Base-by-base conservation (phyloP, 1,140 invertebrate species). In the Bathynomus jamesi region DNA sequence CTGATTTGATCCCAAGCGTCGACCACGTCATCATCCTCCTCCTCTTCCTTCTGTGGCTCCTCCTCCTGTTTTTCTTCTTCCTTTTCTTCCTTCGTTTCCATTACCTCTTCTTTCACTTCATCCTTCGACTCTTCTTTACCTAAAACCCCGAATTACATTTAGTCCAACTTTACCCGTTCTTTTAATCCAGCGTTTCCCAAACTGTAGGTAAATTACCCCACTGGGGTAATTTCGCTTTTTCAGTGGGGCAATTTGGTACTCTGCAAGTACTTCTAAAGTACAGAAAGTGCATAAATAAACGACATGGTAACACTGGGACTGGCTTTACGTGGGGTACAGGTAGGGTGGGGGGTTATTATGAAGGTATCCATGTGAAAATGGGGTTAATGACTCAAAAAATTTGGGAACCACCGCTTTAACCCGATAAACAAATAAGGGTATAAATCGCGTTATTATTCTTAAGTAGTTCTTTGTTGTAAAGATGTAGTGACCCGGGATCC, bases 81-180 rank as follows among this genome's bases (percentile, higher is more conserved):
- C n/a, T n/a, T n/a, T n/a, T 32, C 8, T 46, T 27, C 27, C n/a
- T 4, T 5, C 65, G 65, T 28, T 67, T 67, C 28, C 25, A 46
- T 11, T 46, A 8, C 11, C 65, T 67, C 4, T 4, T 67, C 65
- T 28, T 61, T 21, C 4, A 61, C 62, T 25, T 60, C 40, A 10
- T 61, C 67, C 27, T 62, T 53, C 13, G 46, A 28, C 21, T 73
- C 71, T 5, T 67, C 32, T 32, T 67, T 65, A 66, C 62, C 31
- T 69, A n/a, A n/a, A 30, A 28, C 31, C 0, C n/a, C 28, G 21
- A 67, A 67, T 4, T 10, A 67, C 24, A 69, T 10, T 1, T 11
- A 68, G 40, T 30, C 40, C n/a, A 61, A 25, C 21, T 11, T 21
- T 7, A 25, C 27, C 3, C 11, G 8, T 4, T 8, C 7, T 61